Evolutionary conservation across 2,797 vertebrate genomes (phyloP).

Genomic region (Cynopterus sphinx): DNA sequence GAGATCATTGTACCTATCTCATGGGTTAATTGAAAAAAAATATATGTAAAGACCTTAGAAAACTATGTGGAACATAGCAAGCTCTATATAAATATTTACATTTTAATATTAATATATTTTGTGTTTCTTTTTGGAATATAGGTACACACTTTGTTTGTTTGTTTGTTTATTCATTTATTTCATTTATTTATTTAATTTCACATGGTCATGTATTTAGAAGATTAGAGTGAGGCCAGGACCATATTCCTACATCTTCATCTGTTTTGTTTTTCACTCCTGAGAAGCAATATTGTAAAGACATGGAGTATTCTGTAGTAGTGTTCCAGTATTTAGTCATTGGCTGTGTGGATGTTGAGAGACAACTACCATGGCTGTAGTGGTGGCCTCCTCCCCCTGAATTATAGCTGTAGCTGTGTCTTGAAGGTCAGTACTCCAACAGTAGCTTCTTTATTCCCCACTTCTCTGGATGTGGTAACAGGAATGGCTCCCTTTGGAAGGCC

Average conservation of each 20-base stretch:
- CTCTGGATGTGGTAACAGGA: neutral
- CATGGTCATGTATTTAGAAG: neutral
- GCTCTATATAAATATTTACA: neutral
- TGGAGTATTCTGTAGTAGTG: neutral
- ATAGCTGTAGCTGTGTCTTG: neutral
- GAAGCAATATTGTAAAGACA: neutral
- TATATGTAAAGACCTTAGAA: neutral
- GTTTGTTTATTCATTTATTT: neutral
- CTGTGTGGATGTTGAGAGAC: neutral
- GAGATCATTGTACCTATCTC: neutral
- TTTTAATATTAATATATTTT: neutral
- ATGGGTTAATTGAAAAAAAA: neutral
- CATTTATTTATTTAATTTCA: neutral
- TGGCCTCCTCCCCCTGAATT: neutral
- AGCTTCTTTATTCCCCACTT: neutral
- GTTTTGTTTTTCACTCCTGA: neutral
- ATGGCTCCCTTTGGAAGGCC: neutral
- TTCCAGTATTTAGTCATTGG: neutral
- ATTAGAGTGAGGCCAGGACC: neutral
- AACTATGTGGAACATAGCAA: neutral
- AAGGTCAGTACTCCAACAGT: neutral
- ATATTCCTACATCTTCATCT: neutral
- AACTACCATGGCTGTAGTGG: neutral
- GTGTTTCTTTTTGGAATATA: neutral
- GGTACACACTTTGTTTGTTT: neutral